Evolutionary conservation across 53 echinoderm and acorn worm genomes (phyloP), one percentile per base, ranked within the genome.

Genomic region (Paelopatides confundens): DNA sequence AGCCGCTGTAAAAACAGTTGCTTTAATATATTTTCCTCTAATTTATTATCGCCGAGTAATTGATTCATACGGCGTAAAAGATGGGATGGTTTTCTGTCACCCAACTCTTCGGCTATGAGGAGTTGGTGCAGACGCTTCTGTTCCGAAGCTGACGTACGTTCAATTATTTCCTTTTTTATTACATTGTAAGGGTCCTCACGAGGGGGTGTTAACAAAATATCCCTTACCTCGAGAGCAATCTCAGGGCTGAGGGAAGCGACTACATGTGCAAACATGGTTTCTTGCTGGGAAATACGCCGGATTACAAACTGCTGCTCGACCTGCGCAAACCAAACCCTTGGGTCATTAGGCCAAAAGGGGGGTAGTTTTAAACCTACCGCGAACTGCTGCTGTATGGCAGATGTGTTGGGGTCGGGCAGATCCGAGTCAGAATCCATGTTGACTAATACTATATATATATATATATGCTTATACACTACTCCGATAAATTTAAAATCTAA

Each of bases 311-410:
- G 81, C 18, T 81, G 81, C 66, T 88, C 88, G 31, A 81, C 67
- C 35, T 88, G 88, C 8, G 82, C 88, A 54, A 87, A 87, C 88
- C 88, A 88, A 18, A 88, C 31, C n/a, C 30, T 36, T 10, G 82
- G 82, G 35, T 88, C 88, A 13, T 36, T 81, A 1, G 82, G 33
- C 65, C 63, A 86, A 34, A 90, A 86, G 28, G 74, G 77, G 10
- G 66, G 77, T 34, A 90, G 13, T 46, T 86, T 77, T 2, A 85
- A 10, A 43, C 43, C 12, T 8, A 43, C 43, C 12, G 43, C 43
- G n/a, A n/a, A n/a, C n/a, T n/a, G n/a, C n/a, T n/a, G n/a, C n/a
- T n/a, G n/a, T n/a, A n/a, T n/a, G n/a, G n/a, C n/a, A n/a, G n/a
- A n/a, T n/a, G n/a, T n/a, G n/a, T n/a, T n/a, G n/a, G n/a, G n/a